Percentiles rank a stretch among this genome's conserved stretches.
phyloP scores from a whole-genome alignment of 2,888 invertebrate genomes.

The Mesorhabditis belari region DNA sequence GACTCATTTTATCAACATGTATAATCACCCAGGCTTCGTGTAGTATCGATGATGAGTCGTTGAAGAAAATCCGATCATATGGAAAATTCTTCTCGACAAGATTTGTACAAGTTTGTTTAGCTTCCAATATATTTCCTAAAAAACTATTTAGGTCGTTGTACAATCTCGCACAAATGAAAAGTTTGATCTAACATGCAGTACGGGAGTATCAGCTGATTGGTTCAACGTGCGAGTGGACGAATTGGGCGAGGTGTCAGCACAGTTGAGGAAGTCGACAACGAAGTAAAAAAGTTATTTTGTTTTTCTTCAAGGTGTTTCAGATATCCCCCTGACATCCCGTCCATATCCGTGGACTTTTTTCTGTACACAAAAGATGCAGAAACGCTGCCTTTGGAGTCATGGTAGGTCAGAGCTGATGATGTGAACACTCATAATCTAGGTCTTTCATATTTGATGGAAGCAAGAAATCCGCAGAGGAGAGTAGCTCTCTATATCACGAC shows the following conservation, averaged over 20 bases:
- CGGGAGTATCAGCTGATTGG: slow-evolving; percentile 5
- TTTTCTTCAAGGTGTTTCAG: slow-evolving; percentile 3
- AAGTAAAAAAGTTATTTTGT: background rate
- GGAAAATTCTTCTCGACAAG: background rate
- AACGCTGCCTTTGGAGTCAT: slow-evolving; percentile 18
- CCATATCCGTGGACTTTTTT: slow-evolving; percentile 15
- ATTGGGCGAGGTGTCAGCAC: background rate
- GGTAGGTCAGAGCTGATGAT: slow-evolving; percentile 3
- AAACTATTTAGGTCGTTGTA: slow-evolving; percentile 8
- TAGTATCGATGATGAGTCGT: background rate
- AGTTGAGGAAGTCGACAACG: background rate
- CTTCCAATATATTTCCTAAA: background rate
- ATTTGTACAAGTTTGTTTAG: background rate
- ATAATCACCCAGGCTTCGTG: too few species aligned
- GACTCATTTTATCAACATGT: too few species aligned
- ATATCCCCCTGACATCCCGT: slow-evolving; percentile 11
- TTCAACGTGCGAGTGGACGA: slow-evolving; percentile 8
- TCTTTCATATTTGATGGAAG: background rate
- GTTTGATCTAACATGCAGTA: slow-evolving; percentile 9
- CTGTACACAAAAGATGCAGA: slow-evolving; percentile 18
- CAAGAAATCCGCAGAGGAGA: background rate
- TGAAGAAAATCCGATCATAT: background rate
- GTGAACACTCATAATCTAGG: background rate
- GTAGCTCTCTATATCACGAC: background rate
- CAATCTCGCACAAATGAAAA: slow-evolving; percentile 11